Conservation (phyloP, 2,113 vertebrate genomes). For the Ammodytes dubius region DNA sequence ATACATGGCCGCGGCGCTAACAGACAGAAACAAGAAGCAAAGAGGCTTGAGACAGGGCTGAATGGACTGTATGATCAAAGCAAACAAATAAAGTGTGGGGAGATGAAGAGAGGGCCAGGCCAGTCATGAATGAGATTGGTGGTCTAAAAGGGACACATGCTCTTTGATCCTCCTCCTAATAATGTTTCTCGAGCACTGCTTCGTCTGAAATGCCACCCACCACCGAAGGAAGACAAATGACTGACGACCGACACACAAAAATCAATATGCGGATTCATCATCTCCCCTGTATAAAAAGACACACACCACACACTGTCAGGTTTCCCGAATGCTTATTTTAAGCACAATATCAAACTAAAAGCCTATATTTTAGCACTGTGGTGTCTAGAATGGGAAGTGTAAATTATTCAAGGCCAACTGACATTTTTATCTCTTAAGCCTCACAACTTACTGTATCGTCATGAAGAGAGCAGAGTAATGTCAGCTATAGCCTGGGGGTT, state of each 20-base stretch:
- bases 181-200: slow-evolving; percentile 40
- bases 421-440: slow-evolving; percentile 58
- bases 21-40: slow-evolving; percentile 32
- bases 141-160: slow-evolving; percentile 52
- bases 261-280: slow-evolving; percentile 40
- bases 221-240: slow-evolving; percentile 41
- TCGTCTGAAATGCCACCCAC: slow-evolving; percentile 31
- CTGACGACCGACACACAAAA: slow-evolving; percentile 24
- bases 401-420: slow-evolving; percentile 57
- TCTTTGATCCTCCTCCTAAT: slow-evolving; percentile 64
- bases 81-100: slow-evolving; percentile 44
- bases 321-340: slow-evolving; percentile 2
- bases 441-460: slow-evolving; percentile 42
- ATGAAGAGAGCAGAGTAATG: slow-evolving; percentile 71
- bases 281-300: neutral
- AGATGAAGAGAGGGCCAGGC: slow-evolving; percentile 42
- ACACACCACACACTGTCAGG: neutral
- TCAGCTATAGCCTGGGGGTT: slow-evolving; percentile 62
- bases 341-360: neutral
- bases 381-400: slow-evolving; percentile 27
- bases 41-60: slow-evolving; percentile 28
- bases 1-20: neutral
- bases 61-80: slow-evolving; percentile 63
- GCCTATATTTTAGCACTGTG: neutral
- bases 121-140: slow-evolving; percentile 51